Base-by-base conservation (phyloP, 1,140 invertebrate genomes). In the Bursaphelenchus mucronatus region DNA sequence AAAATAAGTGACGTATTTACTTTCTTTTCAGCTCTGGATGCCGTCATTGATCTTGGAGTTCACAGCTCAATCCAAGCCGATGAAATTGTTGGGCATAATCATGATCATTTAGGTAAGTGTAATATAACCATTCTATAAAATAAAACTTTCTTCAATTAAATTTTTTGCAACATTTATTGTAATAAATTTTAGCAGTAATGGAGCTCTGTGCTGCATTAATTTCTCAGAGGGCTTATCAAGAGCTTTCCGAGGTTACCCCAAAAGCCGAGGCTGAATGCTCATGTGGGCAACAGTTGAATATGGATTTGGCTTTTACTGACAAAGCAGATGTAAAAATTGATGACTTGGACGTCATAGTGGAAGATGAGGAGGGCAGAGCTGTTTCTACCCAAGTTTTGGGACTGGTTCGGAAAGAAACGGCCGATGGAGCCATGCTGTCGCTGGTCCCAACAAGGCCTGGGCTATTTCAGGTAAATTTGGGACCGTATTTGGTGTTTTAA, bases 31-130 rank as follows among this genome's bases (percentile, higher is more conserved):
- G 83, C 76, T 50, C 74, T 85, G 45, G 77, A 83, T 41, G 79
- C 72, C n/a, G 83, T 77, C 21, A 51, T 72, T 19, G 71, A 74
- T 10, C 49, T 76, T 39, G 75, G 75, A 51, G 61, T 81, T 41
- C 73, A 69, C 7, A 77, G 76, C 8, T 54, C 82, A 11, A 70
- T 81, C 13, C 41, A 73, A 61, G 89, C 93, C 6, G 90, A 90
- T 82, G 92, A 97, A 78, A 91, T 97, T 88, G 88, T 90, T 52
- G 90, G 93, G 55, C 89, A 94, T 79, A 90, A 93, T 1, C 92
- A 96, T 80, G 92, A 95, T 86, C 85, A 91, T 7, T 90, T 94
- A 90, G 92, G 4, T 95, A 94, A 82, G 89, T 91, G 90, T 83
- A 89, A 91, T 71, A 90, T 90, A 87, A 86, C 92, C 15, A 88